Base-by-base conservation (phyloP, 2,797 vertebrate species). In the Mus caroli region DNA sequence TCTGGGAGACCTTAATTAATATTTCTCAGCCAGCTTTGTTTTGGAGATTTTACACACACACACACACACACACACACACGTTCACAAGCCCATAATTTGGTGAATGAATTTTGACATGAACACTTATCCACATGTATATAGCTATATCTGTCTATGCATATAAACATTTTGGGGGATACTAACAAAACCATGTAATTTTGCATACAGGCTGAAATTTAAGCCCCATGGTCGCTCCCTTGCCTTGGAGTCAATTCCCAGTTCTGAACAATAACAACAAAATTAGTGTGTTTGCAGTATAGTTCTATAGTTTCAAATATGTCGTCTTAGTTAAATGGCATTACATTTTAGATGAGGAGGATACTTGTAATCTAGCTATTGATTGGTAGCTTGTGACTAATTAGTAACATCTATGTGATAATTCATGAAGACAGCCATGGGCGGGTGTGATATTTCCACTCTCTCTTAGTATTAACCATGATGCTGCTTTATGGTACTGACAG, bases 401-500 rank as follows among this genome's bases (percentile, higher is more conserved):
- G 24, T 85, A 54, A 54, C 52, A 79, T n/a, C 31, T 76, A 50
- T 71, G 12, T 75, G 76, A 22, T 94, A 85, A 94, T 78, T 69
- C 46, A 76, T 87, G 58, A 87, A 90, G 24, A 88, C 46, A n/a
- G 26, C 78, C 1, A 62, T 28, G 40, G 15, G 26, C 0, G 15
- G 17, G 58, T 84, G 15, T 31, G 37, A 15, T 40, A 62, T 83
- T 95, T 90, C 94, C 13, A 62, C 43, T 78, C 56, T 86, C 24
- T 95, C 92, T 90, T 91, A 82, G 54, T 94, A 43, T 84, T 73
- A 92, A 62, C 56, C 56, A 28, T 89, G 28, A 20, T 91, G 37
- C 14, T 46, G 56, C 62, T 94, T 96, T 91, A 82, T 95, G 94
- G 89, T 95, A 54, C 79, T 78, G 82, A 43, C n/a, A 75, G 17